A percentile compares a stretch with the other conserved stretches of the same genome.
phyloP scores from a whole-genome alignment of 2,888 invertebrate species.

The Agriopis marginaria region DNA sequence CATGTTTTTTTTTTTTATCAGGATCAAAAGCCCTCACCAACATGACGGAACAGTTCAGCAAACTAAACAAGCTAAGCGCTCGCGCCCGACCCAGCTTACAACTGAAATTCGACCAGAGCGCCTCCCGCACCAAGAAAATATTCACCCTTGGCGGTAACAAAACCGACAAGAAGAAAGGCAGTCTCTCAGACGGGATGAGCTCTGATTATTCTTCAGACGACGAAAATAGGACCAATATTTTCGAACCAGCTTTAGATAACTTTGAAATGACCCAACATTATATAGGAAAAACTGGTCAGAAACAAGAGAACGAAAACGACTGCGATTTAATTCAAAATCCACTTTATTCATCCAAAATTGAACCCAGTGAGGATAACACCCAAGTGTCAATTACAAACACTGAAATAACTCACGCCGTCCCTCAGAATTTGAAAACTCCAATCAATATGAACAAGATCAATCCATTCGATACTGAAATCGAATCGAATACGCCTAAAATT shows the following conservation, averaged over 20 bases:
- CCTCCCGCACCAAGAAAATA: constrained; percentile 78
- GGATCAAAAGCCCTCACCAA: constrained; percentile 95
- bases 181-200: constrained; percentile 88
- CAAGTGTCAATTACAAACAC: neutral
- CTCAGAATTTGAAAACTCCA: constrained; percentile 70
- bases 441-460: constrained; percentile 69
- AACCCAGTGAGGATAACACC: constrained; percentile 62
- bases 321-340: constrained; percentile 81
- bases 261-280: constrained; percentile 82
- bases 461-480: constrained; percentile 67
- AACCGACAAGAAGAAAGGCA: constrained; percentile 87
- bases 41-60: constrained; percentile 95
- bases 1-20: constrained; percentile 55
- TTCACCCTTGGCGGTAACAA: constrained; percentile 82
- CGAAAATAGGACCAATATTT: constrained; percentile 79
- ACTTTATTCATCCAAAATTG: constrained; percentile 80
- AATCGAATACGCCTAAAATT: constrained; percentile 87
- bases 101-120: constrained; percentile 78
- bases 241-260: constrained; percentile 82
- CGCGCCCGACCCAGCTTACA: constrained; percentile 83
- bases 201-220: constrained; percentile 85
- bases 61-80: constrained; percentile 90
- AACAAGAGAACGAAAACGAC: constrained; percentile 68
- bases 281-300: constrained; percentile 67
- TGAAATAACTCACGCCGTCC: constrained; percentile 49